Percentiles rank a stretch among this genome's conserved stretches.
phyloP scores from a whole-genome alignment of 30 jellyfish, hydroid and myxozoan species.

The Pseudorhiza aurosa region DNA sequence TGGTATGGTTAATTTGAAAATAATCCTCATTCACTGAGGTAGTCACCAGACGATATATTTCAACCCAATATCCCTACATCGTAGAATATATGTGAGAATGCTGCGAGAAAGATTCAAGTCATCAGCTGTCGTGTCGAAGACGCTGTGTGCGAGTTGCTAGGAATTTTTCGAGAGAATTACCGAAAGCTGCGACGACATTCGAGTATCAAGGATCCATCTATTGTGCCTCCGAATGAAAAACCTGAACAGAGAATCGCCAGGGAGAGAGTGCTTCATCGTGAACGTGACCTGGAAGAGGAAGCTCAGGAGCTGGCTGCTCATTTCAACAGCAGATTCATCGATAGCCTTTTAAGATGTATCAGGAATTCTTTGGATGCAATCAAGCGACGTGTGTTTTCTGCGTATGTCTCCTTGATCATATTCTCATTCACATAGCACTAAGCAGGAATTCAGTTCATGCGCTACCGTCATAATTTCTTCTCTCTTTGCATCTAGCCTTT shows the following conservation, averaged over 20 bases:
- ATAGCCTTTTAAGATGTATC: constrained; percentile 78
- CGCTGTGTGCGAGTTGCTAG: constrained; percentile 79
- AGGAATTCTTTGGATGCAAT: constrained; percentile 84
- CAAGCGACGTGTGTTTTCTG: constrained; percentile 91
- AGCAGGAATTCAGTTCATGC: too few species aligned
- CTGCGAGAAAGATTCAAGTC: constrained; percentile 68
- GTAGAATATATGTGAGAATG: constrained; percentile 71
- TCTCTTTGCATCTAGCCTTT: too few species aligned
- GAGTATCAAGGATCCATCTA: constrained; percentile 4
- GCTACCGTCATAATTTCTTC: too few species aligned
- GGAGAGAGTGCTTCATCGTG: constrained; percentile 60
- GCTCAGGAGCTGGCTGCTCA: constrained; percentile 69
- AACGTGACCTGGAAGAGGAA: constrained; percentile 86
- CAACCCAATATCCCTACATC: too few species aligned
- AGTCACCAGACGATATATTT: too few species aligned
- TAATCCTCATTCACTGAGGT: too few species aligned
- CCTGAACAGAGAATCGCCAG: constrained; percentile 74
- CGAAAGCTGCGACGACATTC: constrained; percentile 58
- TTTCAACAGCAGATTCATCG: constrained; percentile 82
- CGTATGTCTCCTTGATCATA: constrained; percentile 60
- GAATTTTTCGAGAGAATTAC: constrained; percentile 44
- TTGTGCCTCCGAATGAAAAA: constrained; percentile 55
- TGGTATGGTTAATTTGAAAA: too few species aligned
- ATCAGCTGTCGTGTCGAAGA: constrained; percentile 79
- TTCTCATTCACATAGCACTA: too few species aligned